Conservation (phyloP, 2,113 vertebrate genomes). For the Acrocephalus kingi region DNA sequence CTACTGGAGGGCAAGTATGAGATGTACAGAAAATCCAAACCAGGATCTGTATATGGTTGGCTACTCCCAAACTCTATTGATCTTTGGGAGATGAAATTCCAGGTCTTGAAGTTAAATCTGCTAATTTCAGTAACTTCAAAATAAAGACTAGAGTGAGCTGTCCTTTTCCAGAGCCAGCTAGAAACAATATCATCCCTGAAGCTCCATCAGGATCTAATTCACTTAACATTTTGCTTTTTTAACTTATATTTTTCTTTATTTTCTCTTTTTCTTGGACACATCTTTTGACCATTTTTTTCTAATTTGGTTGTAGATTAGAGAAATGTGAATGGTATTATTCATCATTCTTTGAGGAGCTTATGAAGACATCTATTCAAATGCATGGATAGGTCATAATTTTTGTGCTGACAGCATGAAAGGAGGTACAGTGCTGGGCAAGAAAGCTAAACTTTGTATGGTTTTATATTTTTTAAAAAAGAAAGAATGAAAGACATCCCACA, state of each 20-base stretch:
- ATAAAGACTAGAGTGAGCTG: background rate
- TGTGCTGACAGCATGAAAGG: slow-evolving; percentile 16
- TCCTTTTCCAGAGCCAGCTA: background rate
- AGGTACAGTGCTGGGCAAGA: slow-evolving; percentile 11
- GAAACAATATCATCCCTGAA: background rate
- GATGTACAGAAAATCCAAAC: background rate
- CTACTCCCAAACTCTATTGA: background rate
- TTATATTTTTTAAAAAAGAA: background rate
- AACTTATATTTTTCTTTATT: background rate
- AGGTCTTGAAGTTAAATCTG: background rate
- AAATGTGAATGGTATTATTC: slow-evolving; percentile 1
- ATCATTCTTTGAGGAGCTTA: slow-evolving; percentile 9
- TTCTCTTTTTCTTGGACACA: background rate
- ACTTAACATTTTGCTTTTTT: background rate
- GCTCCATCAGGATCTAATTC: background rate
- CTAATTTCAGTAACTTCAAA: background rate
- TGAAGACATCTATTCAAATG: slow-evolving; percentile 49
- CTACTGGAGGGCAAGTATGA: background rate
- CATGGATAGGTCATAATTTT: background rate
- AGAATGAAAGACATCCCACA: background rate
- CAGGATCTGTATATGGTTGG: background rate
- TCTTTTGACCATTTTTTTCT: background rate
- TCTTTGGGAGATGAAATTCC: background rate
- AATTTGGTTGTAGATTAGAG: background rate
- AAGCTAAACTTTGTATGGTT: slow-evolving; percentile 30